Conservation (phyloP, 2,888 invertebrate genomes). For the Stenurella melanura region DNA sequence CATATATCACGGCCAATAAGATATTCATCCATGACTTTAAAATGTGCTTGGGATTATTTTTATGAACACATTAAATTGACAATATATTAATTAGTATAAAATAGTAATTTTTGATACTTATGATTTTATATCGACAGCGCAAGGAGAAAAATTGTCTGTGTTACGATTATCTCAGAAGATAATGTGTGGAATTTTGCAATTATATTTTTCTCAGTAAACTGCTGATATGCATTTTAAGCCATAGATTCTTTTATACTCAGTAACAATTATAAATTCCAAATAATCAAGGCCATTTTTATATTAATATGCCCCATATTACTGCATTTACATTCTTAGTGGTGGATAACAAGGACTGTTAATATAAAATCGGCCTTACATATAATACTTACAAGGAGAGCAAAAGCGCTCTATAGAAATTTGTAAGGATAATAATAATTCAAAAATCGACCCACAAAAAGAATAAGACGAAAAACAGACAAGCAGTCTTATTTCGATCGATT, state of each 20-base stretch:
- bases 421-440: slow-evolving; percentile 58
- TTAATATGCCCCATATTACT: neutral
- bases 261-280: slow-evolving; percentile 25
- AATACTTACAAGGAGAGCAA: slow-evolving; percentile 24
- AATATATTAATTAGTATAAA: slow-evolving; percentile 55
- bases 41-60: slow-evolving; percentile 52
- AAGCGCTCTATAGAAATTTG: slow-evolving; percentile 23
- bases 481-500: slow-evolving; percentile 71
- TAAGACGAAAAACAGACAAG: slow-evolving; percentile 66
- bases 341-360: neutral
- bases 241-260: slow-evolving; percentile 17
- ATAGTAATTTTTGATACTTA: slow-evolving; percentile 11
- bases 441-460: slow-evolving; percentile 72
- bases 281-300: neutral
- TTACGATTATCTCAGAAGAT: neutral
- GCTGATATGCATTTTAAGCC: slow-evolving; percentile 37
- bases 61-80: slow-evolving; percentile 72
- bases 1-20: slow-evolving; percentile 59
- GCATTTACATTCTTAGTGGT: no score
- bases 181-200: slow-evolving; percentile 5
- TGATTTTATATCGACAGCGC: slow-evolving; percentile 31
- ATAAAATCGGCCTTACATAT: slow-evolving; percentile 24
- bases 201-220: slow-evolving; percentile 35
- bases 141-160: slow-evolving; percentile 21
- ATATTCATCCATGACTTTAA: slow-evolving; percentile 54